Evolutionary conservation across 2,888 invertebrate species (phyloP), one percentile per base, ranked within the genome.

Genomic region (Temnothorax ravouxi): DNA sequence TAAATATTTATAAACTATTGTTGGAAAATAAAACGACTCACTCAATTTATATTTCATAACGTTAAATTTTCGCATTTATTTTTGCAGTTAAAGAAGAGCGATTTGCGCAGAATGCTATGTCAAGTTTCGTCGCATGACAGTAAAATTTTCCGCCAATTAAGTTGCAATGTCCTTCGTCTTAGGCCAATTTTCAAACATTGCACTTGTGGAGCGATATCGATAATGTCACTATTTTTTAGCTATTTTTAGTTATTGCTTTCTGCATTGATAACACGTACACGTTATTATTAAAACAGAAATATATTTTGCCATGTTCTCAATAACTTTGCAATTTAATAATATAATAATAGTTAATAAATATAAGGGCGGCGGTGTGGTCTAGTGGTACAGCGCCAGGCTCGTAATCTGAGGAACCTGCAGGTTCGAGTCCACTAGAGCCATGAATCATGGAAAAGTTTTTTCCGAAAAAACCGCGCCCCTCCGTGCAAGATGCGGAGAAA

Each of bases 331-430:
- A 69, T 44, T 62, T 47, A 75, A 61, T 18, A 6, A 44, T 9
- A 38, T 52, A 25, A 76, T 9, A 29, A 34, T 21, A 50, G 15
- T 52, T n/a, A 75, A 59, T 79, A 56, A 64, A 47, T 56, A 18
- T 41, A 59, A n/a, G n/a, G n/a, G n/a, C n/a, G n/a, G n/a, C n/a
- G n/a, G n/a, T n/a, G n/a, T n/a, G n/a, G n/a, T n/a, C n/a, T n/a
- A n/a, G n/a, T n/a, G n/a, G n/a, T n/a, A n/a, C n/a, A n/a, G n/a
- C n/a, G n/a, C n/a, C n/a, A n/a, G n/a, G n/a, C n/a, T n/a, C n/a
- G n/a, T n/a, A n/a, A n/a, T n/a, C n/a, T n/a, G n/a, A n/a, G n/a
- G n/a, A n/a, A n/a, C n/a, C n/a, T n/a, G n/a, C n/a, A n/a, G n/a
- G n/a, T n/a, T n/a, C n/a, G n/a, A n/a, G n/a, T n/a, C n/a, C n/a